A percentile compares a stretch with the other conserved stretches of the same genome.
phyloP scores from a whole-genome alignment of 1,140 invertebrate species.

The Augochlora pura region DNA sequence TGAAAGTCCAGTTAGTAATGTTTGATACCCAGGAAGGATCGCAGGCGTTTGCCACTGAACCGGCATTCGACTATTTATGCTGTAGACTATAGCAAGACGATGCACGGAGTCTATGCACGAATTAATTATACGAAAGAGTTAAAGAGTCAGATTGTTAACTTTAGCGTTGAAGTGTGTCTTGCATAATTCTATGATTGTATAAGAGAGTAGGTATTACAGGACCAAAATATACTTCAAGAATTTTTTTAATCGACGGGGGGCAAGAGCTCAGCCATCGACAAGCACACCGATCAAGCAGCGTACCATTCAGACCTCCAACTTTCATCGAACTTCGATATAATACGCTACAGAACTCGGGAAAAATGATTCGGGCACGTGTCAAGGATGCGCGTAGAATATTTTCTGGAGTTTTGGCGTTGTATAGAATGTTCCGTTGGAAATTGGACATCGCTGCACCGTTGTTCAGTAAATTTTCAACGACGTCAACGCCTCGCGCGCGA shows the following conservation, averaged over 20 bases:
- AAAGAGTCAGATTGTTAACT: slow-evolving; percentile 19
- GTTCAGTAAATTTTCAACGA: too few species aligned
- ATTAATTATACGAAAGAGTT: slow-evolving; percentile 6
- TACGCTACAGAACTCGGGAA: too few species aligned
- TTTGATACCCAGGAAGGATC: not conserved
- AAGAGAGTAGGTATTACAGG: slow-evolving; percentile 26
- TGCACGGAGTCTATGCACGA: not conserved
- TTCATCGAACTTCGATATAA: too few species aligned
- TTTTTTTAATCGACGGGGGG: slow-evolving; percentile 16
- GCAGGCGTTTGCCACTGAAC: not conserved
- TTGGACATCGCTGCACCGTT: too few species aligned
- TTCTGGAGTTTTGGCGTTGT: too few species aligned
- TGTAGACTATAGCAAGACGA: slow-evolving; percentile 7
- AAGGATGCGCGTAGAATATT: too few species aligned
- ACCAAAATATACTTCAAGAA: slow-evolving; percentile 37
- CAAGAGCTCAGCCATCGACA: not conserved
- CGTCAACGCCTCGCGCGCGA: too few species aligned
- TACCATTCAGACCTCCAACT: too few species aligned
- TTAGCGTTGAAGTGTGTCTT: slow-evolving; percentile 28
- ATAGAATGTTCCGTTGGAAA: too few species aligned
- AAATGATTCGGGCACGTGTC: too few species aligned
- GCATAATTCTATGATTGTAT: slow-evolving; percentile 22
- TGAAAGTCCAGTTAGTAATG: not conserved
- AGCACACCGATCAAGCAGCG: too few species aligned
- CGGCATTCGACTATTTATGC: not conserved